A percentile compares a stretch with the other conserved stretches of the same genome.
These are phyloP conservation scores for Lumbricus terrestris DNA, from an alignment of 2,888 invertebrate species.

Conservation along the genomic window DNA sequence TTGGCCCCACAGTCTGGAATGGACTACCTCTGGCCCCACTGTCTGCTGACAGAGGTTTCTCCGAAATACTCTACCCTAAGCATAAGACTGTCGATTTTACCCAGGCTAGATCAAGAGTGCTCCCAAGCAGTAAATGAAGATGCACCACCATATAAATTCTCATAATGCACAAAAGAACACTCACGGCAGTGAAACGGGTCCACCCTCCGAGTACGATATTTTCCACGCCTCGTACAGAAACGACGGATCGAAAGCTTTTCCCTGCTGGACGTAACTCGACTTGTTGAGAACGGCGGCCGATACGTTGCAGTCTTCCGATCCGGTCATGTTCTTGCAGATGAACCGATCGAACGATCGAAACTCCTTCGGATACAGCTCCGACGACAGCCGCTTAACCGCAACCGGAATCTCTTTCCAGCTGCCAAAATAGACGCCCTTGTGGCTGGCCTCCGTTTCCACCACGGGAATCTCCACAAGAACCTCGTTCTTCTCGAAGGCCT, in stretches of 20 bases:
- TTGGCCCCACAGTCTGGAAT: no score
- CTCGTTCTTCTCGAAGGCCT: not conserved
- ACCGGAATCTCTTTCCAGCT: slow-evolving; percentile 5
- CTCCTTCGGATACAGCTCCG: not conserved
- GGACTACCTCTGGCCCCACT: no score
- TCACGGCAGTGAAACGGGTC: slow-evolving; percentile 5
- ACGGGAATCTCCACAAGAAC: not conserved
- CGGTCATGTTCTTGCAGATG: not conserved
- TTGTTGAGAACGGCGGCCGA: not conserved
- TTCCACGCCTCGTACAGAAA: not conserved
- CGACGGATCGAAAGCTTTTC: not conserved
- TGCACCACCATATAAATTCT: not conserved
- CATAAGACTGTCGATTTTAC: no score
- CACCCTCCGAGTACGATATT: not conserved
- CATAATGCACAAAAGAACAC: not conserved
- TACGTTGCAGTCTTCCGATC: not conserved
- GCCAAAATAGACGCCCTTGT: not conserved
- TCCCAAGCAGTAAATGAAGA: not conserved
- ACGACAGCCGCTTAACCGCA: not conserved
- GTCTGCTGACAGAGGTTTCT: no score
- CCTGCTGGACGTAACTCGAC: not conserved
- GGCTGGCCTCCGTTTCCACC: not conserved
- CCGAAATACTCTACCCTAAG: no score
- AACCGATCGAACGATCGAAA: not conserved
- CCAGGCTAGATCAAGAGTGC: no score